Evolutionary conservation across 2,888 invertebrate species (phyloP), one percentile per base, ranked within the genome.

Genomic region (Fragum sueziense): DNA sequence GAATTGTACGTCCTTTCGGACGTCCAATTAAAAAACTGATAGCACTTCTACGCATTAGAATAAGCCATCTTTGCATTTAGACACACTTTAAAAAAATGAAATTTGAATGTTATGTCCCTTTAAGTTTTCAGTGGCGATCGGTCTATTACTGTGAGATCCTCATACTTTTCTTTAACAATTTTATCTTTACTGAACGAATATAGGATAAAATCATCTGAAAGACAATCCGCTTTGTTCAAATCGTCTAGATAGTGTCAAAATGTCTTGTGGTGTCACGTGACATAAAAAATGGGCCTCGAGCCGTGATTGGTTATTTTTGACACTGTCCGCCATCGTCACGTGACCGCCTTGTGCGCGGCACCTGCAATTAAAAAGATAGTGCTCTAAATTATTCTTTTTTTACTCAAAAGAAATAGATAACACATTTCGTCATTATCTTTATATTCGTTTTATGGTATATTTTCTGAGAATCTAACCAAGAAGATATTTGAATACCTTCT

Each of bases 201-300:
- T n/a, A n/a, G n/a, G n/a, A n/a, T n/a, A n/a, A n/a, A n/a, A n/a
- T n/a, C n/a, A n/a, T n/a, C n/a, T n/a, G n/a, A n/a, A n/a, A n/a
- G n/a, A n/a, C n/a, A 65, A 7, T 41, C 65, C 41, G 20, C 41
- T 65, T 41, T 65, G 65, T 65, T 25, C 41, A 65, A 65, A 65
- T 11, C 9, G 33, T 14, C 20, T 22, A n/a, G 11, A 65, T 7
- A 22, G 22, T 22, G 14, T 65, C 65, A 37, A 65, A 22, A 65
- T 37, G 20, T 65, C 65, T 14, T 27, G 37, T 41, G 65, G 27
- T 25, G 37, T 65, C 65, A 65, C 41, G 41, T 41, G 37, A 41
- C 65, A 25, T 14, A 37, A 27, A 11, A 41, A 65, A 65, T 65
- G 65, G 22, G 37, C 27, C 34, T 65, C 41, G 65, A 65, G 37